Percentiles rank a stretch among this genome's conserved stretches.
These are phyloP conservation scores for Caenorhabditis parvicauda DNA, from an alignment of 2,888 invertebrate genomes.

Conservation along the genomic window DNA sequence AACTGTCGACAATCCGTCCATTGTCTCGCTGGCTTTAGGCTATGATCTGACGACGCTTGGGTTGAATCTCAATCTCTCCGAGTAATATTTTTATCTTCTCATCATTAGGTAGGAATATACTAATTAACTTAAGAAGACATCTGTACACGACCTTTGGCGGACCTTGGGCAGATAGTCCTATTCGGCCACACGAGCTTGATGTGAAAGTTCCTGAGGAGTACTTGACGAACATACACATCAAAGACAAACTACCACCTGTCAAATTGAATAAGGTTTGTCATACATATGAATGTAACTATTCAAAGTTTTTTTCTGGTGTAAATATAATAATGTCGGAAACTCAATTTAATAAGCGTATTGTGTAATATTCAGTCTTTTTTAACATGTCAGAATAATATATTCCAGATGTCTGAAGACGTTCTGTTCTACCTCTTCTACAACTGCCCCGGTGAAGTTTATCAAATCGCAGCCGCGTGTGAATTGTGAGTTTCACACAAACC, in stretches of 20 bases:
- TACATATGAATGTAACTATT: no score
- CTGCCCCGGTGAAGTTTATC: constrained; percentile 95
- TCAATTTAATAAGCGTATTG: no score
- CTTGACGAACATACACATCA: constrained; percentile 90
- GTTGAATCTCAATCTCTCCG: constrained; percentile 94
- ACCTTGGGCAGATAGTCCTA: constrained; percentile 96
- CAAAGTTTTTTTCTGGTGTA: no score
- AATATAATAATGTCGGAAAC: no score
- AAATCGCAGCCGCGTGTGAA: constrained; percentile 84
- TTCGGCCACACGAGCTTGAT: constrained; percentile 90
- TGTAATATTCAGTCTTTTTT: no score
- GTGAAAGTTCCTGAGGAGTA: constrained; percentile 73
- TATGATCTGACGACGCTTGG: constrained; percentile 96
- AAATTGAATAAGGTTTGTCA: constrained; percentile 79
- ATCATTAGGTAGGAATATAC: background rate
- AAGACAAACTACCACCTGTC: constrained; percentile 78
- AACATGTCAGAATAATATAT: constrained; percentile 1
- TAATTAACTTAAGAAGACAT: constrained; percentile 65
- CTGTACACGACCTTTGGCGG: constrained; percentile 97
- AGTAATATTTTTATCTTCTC: constrained; percentile 66
- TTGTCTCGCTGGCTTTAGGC: constrained; percentile 92
- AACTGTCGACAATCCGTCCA: constrained; percentile 92
- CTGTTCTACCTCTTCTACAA: constrained; percentile 99
- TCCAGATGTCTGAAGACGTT: constrained; percentile 76
- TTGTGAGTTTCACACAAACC: constrained; percentile 35